Evolutionary conservation across 1,140 invertebrate species (phyloP), one percentile per base, ranked within the genome.

Genomic region (Scylla paramamosain): DNA sequence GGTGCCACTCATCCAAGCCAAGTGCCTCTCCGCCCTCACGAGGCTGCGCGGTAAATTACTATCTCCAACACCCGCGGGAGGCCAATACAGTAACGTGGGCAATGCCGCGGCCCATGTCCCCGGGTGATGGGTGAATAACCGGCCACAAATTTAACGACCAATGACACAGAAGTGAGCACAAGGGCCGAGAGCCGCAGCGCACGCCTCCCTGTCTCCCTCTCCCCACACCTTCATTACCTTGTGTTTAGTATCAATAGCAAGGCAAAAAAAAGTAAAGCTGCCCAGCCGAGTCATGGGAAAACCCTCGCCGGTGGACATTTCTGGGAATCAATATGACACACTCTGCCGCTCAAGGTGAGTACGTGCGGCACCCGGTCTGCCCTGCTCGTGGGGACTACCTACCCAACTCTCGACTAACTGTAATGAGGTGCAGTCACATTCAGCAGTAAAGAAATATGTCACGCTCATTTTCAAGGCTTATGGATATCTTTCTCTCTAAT

Each of bases 221-320:
- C 31, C 86, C 86, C 31, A 10, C 28, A 32, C 86, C 52, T 59
- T 59, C 52, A 59, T 59, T 59, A 59, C 52, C 52, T 12, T 59
- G 52, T 59, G 52, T 59, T 59, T 88, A 88, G 46, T 45, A 45
- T 45, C 25, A 88, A 32, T 28, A 88, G 32, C 32, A 32, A 88
- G 86, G 46, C 86, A 88, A 88, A 88, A 25, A 25, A 88, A 39
- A 88, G 31, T 90, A 25, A 28, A 90, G 88, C 28, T 77, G 67
- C 67, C 52, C 52, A 59, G 52, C 52, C 67, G 67, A n/a, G 67
- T 77, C 67, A 77, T n/a, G 67, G 67, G 67, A 77, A 77, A 77
- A 8, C 67, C 67, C 67, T n/a, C 6, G 1, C 67, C 25, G 67
- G 20, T n/a, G 67, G 67, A 77, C 20, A 7, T 25, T 77, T n/a